Base-by-base conservation (phyloP, 2,113 vertebrate genomes). In the Podarcis muralis region DNA sequence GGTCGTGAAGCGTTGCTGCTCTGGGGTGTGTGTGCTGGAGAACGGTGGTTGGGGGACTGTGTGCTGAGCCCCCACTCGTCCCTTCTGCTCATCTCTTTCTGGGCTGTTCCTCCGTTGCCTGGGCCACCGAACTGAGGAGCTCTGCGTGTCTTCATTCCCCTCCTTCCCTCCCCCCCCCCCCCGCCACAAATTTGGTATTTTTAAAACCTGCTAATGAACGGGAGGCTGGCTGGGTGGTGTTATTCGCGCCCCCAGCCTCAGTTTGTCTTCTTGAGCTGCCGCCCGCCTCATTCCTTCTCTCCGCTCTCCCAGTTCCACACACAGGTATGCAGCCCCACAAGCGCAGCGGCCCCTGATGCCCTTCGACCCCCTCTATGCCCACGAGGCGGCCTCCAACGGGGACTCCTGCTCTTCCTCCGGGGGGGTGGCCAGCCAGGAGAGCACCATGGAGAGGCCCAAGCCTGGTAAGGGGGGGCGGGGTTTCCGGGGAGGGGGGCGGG, bases 401-500 rank as follows among this genome's bases (percentile, higher is more conserved):
- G 98, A 98, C 65, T 27, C 71, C 0, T 98, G 97, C 0, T 98
- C 98, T 0, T 98, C 97, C 0, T 98, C 98, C 0, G 98, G 98
- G 0, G 96, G 96, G 78, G 96, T 98, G 92, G 98, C 97, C 89
- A 98, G 97, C 90, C 98, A 98, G 94, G 98, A 98, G 3, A 98
- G 98, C 95, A 98, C 98, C 62, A 98, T 98, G 97, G 98, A 99
- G 91, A 96, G 98, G 79, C 96, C 96, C 94, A 98, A 98, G 93
- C 95, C 97, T 68, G 98, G 98, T 99, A 97, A 85, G 92, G 43
- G 15, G 13, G 2, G 5, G 32, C 2, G 66, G 22, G 66, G 6
- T 8, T 22, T 23, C 25, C 7, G 1, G 66, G 66, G n/a, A n/a
- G n/a, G 20, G 25, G 66, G 66, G 22, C 7, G 6, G 66, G 71